A percentile compares a stretch with the other conserved stretches of the same genome.
Evolutionary conservation across 2,113 vertebrate genomes (phyloP).

Genomic region (Ctenomys sociabilis): DNA sequence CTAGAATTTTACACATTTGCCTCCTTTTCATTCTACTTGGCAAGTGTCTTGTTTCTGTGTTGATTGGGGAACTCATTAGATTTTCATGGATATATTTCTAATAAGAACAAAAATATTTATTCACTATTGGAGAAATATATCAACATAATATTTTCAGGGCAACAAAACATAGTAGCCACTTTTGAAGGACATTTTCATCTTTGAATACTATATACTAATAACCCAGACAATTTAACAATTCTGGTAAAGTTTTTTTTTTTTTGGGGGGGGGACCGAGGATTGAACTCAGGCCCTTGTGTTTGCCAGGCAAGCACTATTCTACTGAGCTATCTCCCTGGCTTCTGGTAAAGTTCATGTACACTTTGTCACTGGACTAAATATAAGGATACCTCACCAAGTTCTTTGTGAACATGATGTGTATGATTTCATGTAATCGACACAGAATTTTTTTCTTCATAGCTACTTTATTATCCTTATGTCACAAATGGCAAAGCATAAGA

Average conservation of each 20-base stretch:
- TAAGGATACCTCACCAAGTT: neutral
- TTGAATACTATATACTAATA: neutral
- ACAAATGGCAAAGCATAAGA: conserved; percentile 40
- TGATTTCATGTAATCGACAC: conserved; percentile 40
- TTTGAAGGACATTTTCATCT: neutral
- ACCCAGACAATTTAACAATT: conserved; percentile 16
- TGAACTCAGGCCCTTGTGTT: no score
- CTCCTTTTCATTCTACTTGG: neutral
- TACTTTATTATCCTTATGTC: conserved; percentile 39
- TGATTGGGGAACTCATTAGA: neutral
- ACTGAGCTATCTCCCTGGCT: no score
- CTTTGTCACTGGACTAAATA: neutral
- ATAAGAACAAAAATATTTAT: neutral
- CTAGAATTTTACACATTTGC: neutral
- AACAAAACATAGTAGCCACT: neutral
- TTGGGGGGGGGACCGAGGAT: no score
- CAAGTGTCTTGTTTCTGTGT: neutral
- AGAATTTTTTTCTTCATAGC: neutral
- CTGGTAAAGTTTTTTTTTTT: neutral
- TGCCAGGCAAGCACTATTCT: no score
- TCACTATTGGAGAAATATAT: neutral
- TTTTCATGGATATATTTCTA: neutral
- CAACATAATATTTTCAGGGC: neutral
- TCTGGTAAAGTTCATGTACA: no score
- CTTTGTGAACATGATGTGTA: neutral